Base-by-base conservation (phyloP, 2,113 vertebrate genomes). In the Saguinus imperator region DNA sequence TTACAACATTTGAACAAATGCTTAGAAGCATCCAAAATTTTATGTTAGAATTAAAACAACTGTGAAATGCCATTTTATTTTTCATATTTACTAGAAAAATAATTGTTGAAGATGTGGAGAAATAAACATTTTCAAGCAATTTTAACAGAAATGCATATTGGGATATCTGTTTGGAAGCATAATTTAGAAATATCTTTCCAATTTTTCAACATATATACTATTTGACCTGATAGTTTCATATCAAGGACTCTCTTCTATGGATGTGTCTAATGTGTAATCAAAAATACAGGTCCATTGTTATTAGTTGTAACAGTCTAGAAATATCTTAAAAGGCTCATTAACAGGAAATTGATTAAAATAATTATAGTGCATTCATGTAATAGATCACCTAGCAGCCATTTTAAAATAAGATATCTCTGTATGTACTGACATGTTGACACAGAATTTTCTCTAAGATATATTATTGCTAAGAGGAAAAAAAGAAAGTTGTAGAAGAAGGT, bases 41-140 rank as follows among this genome's bases (percentile, higher is more conserved):
- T 61, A n/a, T 72, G 76, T 92, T 75, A 93, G 84, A 43, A 82
- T 89, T 70, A 23, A 92, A 95, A 52, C 17, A 95, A 76, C 8
- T 72, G 3, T 80, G 48, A 94, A 89, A 81, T 92, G 70, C 12
- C 16, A 68, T 73, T 92, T 93, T 96, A 55, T 55, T 11, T 92
- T 84, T 87, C 9, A 55, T 14, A 72, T 75, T 94, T 16, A 23
- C 25, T 14, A 52, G 66, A 80, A 81, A 90, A 21, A 13, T 66
- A 10, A 8, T 35, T 92, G 43, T 9, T 87, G 10, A 95, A 61
- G 35, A 58, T 48, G 3, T 75, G 6, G 25, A 17, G 52, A 94
- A 89, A 91, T 80, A 14, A 91, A 58, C 14, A 55, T 23, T 91
- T 72, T 86, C 29, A 87, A 75, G 73, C 17, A 75, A 13, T 50